Conservation (phyloP, 2,113 vertebrate species). For the Aramus guarauna region DNA sequence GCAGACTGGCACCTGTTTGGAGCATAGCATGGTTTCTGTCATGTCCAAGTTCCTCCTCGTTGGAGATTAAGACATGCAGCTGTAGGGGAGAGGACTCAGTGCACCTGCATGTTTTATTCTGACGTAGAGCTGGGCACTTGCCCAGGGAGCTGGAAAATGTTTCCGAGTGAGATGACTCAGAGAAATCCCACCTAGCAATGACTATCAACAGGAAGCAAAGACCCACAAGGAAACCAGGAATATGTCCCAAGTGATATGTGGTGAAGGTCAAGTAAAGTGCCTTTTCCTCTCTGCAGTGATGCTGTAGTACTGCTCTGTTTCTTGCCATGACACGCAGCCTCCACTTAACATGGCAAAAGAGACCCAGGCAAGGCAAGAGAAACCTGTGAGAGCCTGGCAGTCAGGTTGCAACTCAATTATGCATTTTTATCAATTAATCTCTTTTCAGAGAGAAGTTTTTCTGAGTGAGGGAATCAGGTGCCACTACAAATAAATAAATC, state of each 20-base stretch:
- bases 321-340: fast-evolving
- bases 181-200: background rate
- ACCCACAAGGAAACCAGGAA: background rate
- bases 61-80: background rate
- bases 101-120: background rate
- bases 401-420: background rate
- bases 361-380: background rate
- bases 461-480: background rate
- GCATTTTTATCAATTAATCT: background rate
- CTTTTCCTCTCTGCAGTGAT: background rate
- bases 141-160: background rate
- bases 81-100: background rate
- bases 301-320: background rate
- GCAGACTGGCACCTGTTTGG: background rate
- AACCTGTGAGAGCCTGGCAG: background rate
- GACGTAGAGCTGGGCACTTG: background rate
- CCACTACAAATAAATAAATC: background rate
- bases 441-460: background rate
- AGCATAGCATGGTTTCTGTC: background rate
- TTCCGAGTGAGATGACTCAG: background rate
- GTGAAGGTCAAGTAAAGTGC: background rate
- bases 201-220: background rate
- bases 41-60: background rate
- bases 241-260: background rate
- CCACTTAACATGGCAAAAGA: background rate